phyloP scores from a whole-genome alignment of 2,113 vertebrate species.

The Rhabdomys dilectus region DNA sequence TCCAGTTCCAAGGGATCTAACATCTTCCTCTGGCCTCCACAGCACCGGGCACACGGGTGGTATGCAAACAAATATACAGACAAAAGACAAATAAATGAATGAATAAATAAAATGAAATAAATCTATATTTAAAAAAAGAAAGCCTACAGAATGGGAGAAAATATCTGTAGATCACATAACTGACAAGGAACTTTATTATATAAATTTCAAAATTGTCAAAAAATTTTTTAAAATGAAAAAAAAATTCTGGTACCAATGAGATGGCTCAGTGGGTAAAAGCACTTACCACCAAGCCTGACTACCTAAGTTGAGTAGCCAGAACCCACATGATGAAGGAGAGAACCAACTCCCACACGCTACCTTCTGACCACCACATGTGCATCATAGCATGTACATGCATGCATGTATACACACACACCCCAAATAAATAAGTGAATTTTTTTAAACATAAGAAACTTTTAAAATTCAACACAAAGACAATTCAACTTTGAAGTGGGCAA shows the following conservation, averaged over 20 bases:
- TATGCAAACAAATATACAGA: not conserved
- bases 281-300: not conserved
- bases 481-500: slow-evolving; percentile 35
- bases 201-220: not conserved
- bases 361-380: not conserved
- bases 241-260: not conserved
- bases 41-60: not conserved
- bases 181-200: not conserved
- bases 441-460: not conserved
- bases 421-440: not conserved
- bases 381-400: not conserved
- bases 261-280: not conserved
- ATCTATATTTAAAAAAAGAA: not conserved
- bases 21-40: not conserved
- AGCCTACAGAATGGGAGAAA: not conserved
- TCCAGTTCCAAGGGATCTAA: not conserved
- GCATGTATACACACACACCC: not conserved
- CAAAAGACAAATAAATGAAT: not conserved
- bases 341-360: not conserved
- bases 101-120: not conserved
- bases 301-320: not conserved
- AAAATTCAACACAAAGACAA: slow-evolving; percentile 22
- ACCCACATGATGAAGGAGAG: not conserved
- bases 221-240: not conserved
- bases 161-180: not conserved